These are phyloP conservation scores for Agrochola circellaris DNA, from an alignment of 2,888 invertebrate genomes.

Conservation along the genomic window DNA sequence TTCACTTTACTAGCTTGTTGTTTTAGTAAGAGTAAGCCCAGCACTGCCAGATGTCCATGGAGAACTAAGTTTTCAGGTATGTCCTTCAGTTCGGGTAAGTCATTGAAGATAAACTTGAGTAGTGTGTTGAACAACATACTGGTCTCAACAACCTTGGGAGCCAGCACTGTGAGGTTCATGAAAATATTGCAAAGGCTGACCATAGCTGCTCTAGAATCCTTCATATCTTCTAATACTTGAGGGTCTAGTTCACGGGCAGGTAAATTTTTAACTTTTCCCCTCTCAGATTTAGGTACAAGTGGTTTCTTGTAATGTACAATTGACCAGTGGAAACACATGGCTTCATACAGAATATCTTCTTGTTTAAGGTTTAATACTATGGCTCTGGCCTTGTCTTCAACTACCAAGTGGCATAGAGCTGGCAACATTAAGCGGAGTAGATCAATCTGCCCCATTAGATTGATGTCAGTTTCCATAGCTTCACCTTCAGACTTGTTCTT, in stretches of 20 bases:
- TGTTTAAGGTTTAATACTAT: conserved; percentile 94
- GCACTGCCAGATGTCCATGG: conserved; percentile 95
- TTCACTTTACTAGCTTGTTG: conserved; percentile 95
- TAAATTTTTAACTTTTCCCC: conserved; percentile 93
- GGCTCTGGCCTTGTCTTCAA: conserved; percentile 96
- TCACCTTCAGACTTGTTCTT: conserved; percentile 91
- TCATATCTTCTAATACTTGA: conserved; percentile 94
- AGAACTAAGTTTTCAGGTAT: conserved; percentile 95
- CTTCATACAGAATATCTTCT: conserved; percentile 95
- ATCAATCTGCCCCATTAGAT: conserved; percentile 92
- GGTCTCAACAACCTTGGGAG: conserved; percentile 95
- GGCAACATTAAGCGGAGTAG: conserved; percentile 96
- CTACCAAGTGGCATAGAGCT: conserved; percentile 97
- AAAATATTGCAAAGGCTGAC: conserved; percentile 97
- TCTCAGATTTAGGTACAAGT: conserved; percentile 94
- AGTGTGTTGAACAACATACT: conserved; percentile 94
- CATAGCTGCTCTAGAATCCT: conserved; percentile 95
- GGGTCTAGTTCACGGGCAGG: conserved; percentile 94
- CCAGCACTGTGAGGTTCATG: conserved; percentile 97
- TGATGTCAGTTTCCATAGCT: conserved; percentile 84
- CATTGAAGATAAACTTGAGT: conserved; percentile 96
- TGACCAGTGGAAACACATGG: conserved; percentile 95
- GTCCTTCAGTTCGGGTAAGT: conserved; percentile 95
- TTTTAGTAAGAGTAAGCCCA: conserved; percentile 95
- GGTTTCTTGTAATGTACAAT: conserved; percentile 96